Conservation (phyloP, 2,797 vertebrate species). For the Sardinella longiceps region DNA sequence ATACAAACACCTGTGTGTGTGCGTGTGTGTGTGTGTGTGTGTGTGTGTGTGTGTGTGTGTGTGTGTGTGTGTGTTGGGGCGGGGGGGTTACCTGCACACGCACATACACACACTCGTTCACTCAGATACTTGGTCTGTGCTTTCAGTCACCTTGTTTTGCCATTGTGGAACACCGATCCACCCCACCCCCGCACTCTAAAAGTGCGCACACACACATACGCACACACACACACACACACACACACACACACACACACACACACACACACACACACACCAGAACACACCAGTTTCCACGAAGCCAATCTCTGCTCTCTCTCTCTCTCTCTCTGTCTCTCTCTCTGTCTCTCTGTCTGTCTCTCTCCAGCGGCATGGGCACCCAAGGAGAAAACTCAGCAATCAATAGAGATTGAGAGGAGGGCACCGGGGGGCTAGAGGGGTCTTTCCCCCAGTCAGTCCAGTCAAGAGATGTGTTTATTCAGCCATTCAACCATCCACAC, state of each 20-base stretch:
- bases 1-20: not conserved
- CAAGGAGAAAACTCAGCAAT: constrained; percentile 16
- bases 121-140: not conserved
- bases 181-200: constrained; percentile 3
- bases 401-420: not conserved
- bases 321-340: not conserved
- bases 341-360: too few species aligned
- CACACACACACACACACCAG: not conserved
- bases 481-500: not conserved
- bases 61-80: not conserved
- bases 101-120: constrained; percentile 17
- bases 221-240: not conserved
- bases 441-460: not conserved
- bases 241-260: not conserved
- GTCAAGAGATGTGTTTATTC: constrained; percentile 5
- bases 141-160: constrained; percentile 47
- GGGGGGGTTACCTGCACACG: not conserved
- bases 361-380: not conserved
- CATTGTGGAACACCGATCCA: constrained; percentile 48
- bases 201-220: not conserved
- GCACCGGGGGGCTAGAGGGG: not conserved
- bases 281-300: too few species aligned
- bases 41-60: not conserved
- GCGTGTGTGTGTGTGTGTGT: not conserved
- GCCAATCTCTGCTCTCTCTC: not conserved